Conservation (phyloP, 1,140 invertebrate species). For the Plutomurus gul region DNA sequence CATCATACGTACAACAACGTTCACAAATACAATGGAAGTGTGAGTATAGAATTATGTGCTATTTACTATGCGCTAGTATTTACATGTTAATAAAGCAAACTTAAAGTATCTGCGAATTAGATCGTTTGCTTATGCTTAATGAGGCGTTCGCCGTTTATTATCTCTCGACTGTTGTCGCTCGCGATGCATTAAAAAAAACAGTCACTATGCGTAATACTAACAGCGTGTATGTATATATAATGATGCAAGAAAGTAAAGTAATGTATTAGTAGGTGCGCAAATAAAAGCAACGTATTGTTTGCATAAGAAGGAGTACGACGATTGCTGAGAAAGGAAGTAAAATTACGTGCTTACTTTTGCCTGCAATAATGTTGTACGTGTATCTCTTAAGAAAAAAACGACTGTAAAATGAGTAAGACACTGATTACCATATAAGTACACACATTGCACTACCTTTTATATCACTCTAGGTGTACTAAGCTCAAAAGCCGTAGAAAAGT, state of each 20-base stretch:
- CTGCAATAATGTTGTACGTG: neutral
- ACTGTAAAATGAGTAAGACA: neutral
- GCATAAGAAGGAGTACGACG: neutral
- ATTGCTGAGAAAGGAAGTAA: neutral
- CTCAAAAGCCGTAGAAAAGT: no score
- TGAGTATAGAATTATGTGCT: neutral
- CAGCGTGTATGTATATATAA: neutral
- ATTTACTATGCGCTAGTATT: neutral
- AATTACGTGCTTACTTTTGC: neutral
- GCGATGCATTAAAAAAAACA: neutral
- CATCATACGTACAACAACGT: no score
- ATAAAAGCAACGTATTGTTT: neutral
- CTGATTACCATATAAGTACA: no score
- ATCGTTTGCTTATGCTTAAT: neutral
- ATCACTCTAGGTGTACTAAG: no score
- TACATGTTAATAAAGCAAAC: neutral
- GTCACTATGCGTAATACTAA: neutral
- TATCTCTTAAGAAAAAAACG: neutral
- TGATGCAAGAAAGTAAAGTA: no score
- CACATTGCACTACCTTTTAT: no score
- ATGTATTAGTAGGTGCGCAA: conserved; percentile 10
- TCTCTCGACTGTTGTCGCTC: neutral
- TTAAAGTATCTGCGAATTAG: neutral
- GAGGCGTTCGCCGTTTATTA: neutral
- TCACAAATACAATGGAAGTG: no score